Base-by-base conservation (phyloP, 2,888 invertebrate species). In the Cerceris ruficornis region DNA sequence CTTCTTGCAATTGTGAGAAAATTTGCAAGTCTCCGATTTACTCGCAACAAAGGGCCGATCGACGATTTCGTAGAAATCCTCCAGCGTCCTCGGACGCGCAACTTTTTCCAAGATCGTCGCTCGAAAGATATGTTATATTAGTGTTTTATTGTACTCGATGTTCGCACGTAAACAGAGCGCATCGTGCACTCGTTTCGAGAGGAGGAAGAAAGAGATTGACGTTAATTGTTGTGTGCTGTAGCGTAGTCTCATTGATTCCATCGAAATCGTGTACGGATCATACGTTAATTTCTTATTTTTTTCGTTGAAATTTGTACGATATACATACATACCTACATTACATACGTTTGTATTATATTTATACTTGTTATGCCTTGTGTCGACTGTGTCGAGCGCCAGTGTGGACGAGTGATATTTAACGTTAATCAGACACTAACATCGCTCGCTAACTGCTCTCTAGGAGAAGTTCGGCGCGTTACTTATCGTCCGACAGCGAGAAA, bases 361-460 rank as follows among this genome's bases (percentile, higher is more conserved):
- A 64, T 58, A 64, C 13, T 62, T 54, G 13, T 58, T 55, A 69
- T 60, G 69, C 41, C 69, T 57, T 65, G 58, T 60, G 65, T 76
- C 69, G 65, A 72, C 60, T 69, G 61, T 58, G 67, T 64, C 64
- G 62, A 76, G 57, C 65, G 66, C 28, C 81, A 75, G 77, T 82
- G 72, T 69, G 69, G 80, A 80, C 69, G 79, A 84, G 77, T 83
- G 81, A 71, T 28, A 28, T 28, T 79, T 75, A 71, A 70, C 62
- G 67, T 49, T 73, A 77, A 84, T 61, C 80, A 81, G 69, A 81
- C 71, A 81, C 77, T 77, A 78, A 80, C 75, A 74, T 81, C 70
- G 77, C 68, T 82, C 78, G 77, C 81, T 87, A 78, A 81, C 81
- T 83, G 78, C 74, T 78, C 83, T 80, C 72, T 65, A 77, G 77